Conservation (phyloP, 2,113 vertebrate genomes). For the Nerophis lumbriciformis region DNA sequence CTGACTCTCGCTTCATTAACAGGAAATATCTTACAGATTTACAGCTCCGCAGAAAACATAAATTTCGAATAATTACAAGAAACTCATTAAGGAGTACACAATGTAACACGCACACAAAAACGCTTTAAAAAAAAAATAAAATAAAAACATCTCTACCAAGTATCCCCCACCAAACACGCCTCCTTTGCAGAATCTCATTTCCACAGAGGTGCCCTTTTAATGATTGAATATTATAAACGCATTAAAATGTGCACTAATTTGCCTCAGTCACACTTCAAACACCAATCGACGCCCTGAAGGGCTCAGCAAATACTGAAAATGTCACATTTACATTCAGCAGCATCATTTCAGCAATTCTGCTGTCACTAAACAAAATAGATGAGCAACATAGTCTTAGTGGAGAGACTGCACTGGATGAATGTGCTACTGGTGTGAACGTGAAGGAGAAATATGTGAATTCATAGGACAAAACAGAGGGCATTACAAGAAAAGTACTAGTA, state of each 20-base stretch:
- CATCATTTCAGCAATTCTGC: constrained; percentile 31
- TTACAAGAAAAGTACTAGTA: constrained; percentile 8
- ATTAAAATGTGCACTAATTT: constrained; percentile 60
- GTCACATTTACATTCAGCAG: constrained; percentile 54
- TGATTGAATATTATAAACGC: constrained; percentile 58
- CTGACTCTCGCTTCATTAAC: constrained; percentile 65
- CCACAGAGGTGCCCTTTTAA: constrained; percentile 58
- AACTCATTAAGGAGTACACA: constrained; percentile 60
- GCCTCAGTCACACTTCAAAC: constrained; percentile 50
- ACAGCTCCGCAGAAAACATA: constrained; percentile 67
- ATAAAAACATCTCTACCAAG: neutral
- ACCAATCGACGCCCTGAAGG: constrained; percentile 36
- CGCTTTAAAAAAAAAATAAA: no score
- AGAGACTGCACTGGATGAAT: constrained; percentile 14
- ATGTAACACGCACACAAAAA: constrained; percentile 23
- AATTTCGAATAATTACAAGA: constrained; percentile 72
- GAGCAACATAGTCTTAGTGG: constrained; percentile 17
- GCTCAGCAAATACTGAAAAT: constrained; percentile 43
- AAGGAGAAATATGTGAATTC: neutral
- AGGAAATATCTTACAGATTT: constrained; percentile 65
- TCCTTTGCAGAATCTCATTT: constrained; percentile 47
- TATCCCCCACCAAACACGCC: constrained; percentile 17
- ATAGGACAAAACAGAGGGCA: constrained; percentile 8
- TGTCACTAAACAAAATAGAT: constrained; percentile 31
- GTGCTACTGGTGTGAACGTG: neutral